These are phyloP conservation scores for Halesus radiatus DNA, from an alignment of 1,140 invertebrate genomes.

Conservation along the genomic window DNA sequence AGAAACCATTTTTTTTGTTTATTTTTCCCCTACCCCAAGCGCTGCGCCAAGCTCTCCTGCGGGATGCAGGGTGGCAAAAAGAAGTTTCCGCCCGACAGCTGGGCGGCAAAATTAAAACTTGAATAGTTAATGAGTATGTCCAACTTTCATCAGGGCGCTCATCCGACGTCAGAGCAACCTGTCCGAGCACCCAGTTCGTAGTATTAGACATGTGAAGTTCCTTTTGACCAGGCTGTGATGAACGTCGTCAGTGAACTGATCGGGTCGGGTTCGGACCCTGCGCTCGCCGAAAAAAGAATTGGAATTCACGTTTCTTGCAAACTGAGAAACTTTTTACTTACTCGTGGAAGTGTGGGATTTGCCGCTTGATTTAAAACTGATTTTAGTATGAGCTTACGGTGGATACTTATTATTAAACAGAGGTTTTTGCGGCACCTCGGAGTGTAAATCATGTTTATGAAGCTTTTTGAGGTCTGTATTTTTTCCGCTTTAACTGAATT, in stretches of 20 bases:
- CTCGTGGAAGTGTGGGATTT: not conserved
- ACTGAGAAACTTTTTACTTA: slow-evolving; percentile 18
- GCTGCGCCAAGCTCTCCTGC: not conserved
- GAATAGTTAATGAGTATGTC: slow-evolving; percentile 53
- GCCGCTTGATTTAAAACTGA: not conserved
- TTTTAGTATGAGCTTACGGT: not conserved
- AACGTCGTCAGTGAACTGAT: not conserved
- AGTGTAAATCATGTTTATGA: no score
- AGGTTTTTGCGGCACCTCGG: no score
- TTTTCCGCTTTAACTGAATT: no score
- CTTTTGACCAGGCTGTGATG: not conserved
- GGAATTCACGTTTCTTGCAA: not conserved
- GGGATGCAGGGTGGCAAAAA: slow-evolving; percentile 15
- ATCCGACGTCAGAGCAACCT: not conserved
- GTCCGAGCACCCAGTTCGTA: not conserved
- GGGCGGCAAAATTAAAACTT: slow-evolving; percentile 55
- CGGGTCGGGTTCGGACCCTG: not conserved
- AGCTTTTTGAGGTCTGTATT: no score
- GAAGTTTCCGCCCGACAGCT: slow-evolving; percentile 32
- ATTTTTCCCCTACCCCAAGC: no score
- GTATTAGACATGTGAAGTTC: not conserved
- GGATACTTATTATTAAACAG: no score
- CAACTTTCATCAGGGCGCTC: slow-evolving; percentile 18
- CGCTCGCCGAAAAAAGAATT: not conserved
- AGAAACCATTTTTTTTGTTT: no score